These are phyloP conservation scores for Sebastes hopkinsi DNA, from an alignment of 2,797 vertebrate species.

Conservation along the genomic window DNA sequence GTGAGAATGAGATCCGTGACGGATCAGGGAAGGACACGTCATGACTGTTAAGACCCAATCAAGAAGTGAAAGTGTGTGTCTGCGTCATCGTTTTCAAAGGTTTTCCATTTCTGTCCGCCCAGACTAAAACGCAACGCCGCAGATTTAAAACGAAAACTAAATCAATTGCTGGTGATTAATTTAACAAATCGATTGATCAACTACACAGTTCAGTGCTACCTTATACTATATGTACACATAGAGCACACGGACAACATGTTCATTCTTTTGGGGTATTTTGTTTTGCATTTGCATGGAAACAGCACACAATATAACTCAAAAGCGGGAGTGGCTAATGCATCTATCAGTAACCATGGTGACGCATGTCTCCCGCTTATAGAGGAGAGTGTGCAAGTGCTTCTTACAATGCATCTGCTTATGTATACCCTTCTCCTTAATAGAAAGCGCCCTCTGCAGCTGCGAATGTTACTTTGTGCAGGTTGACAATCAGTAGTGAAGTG, in stretches of 20 bases:
- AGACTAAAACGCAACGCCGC: too few relatives aligned
- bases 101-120: too few relatives aligned
- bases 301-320: constrained; percentile 3
- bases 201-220: too few relatives aligned
- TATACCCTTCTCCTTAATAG: background rate
- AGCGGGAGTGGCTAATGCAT: constrained; percentile 25
- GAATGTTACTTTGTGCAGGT: constrained; percentile 11
- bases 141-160: background rate
- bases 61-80: too few relatives aligned
- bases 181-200: background rate
- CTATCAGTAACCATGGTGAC: constrained; percentile 38
- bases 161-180: background rate
- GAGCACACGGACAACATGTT: background rate
- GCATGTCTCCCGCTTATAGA: constrained; percentile 9
- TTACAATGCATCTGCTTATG: constrained; percentile 10
- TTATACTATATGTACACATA: background rate
- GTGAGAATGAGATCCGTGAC: background rate
- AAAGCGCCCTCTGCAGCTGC: background rate
- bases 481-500: constrained; percentile 6
- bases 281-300: constrained; percentile 26
- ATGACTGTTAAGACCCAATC: too few relatives aligned
- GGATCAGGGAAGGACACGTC: too few relatives aligned
- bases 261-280: background rate
- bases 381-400: background rate
- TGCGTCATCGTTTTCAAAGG: background rate